Evolutionary conservation across 2,113 vertebrate species (phyloP).

Genomic region (Colossoma macropomum): DNA sequence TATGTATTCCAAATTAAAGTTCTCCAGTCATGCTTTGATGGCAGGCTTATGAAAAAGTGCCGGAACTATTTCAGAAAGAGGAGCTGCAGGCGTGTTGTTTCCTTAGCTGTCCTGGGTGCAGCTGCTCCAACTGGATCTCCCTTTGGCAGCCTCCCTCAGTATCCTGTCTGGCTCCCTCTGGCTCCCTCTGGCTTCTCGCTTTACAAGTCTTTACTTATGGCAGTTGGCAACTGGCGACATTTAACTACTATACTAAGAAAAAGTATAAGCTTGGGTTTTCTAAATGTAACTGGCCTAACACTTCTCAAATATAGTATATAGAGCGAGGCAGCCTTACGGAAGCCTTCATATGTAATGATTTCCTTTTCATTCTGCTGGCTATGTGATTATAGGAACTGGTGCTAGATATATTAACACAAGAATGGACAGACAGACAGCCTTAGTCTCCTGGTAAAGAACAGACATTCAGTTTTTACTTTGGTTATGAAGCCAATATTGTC

Average conservation of each 20-base stretch:
- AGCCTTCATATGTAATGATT: neutral
- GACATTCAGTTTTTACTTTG: neutral
- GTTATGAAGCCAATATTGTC: neutral
- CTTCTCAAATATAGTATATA: neutral
- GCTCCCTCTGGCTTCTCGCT: neutral
- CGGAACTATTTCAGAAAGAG: neutral
- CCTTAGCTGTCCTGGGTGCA: neutral
- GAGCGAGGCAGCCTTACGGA: neutral
- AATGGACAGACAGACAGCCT: neutral
- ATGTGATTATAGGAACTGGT: too few relatives aligned
- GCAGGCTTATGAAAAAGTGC: neutral
- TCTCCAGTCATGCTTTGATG: too few relatives aligned
- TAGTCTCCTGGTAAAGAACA: neutral
- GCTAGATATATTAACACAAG: too few relatives aligned
- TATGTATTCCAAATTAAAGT: too few relatives aligned
- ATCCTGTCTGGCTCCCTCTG: neutral
- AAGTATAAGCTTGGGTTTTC: neutral
- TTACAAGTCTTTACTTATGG: neutral
- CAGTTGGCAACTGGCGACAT: neutral
- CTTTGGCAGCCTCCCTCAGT: neutral
- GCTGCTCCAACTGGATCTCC: constrained; percentile 2
- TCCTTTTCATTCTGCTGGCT: neutral
- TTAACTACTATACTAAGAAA: neutral
- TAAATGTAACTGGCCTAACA: neutral
- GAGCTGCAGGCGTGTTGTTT: neutral